A percentile compares a stretch with the other conserved stretches of the same genome.
phyloP scores from a whole-genome alignment of 53 echinoderm and acorn worm genomes.

The Holothuria leucospilota region DNA sequence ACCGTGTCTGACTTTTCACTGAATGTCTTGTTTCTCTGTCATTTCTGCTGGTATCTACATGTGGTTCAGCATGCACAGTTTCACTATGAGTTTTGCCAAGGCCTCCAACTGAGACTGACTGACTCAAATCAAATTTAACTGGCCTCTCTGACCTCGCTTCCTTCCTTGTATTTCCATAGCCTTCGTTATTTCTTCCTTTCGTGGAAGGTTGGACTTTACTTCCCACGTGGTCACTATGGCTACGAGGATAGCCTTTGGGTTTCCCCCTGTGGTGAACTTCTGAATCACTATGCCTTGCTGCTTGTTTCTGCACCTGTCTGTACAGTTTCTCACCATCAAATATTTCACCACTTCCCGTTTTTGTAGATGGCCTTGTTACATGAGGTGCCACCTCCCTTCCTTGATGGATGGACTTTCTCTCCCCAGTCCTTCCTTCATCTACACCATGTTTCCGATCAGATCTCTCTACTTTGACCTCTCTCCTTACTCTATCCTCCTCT shows the following conservation, averaged over 20 bases:
- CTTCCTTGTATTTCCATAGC: conserved; percentile 14
- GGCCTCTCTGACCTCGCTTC: conserved; percentile 31
- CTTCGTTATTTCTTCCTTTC: conserved; percentile 21
- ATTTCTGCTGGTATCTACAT: no score
- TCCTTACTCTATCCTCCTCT: not conserved
- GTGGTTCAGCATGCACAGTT: no score
- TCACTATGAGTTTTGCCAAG: not conserved
- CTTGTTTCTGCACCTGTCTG: conserved; percentile 18
- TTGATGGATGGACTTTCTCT: not conserved
- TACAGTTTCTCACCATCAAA: conserved; percentile 30
- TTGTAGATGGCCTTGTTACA: not conserved
- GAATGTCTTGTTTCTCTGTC: no score
- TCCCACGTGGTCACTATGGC: conserved; percentile 29
- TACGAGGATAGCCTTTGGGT: conserved; percentile 20
- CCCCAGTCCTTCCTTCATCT: not conserved
- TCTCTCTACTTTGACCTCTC: not conserved
- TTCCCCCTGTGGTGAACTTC: conserved; percentile 17
- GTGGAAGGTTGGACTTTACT: conserved; percentile 1
- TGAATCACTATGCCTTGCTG: not conserved
- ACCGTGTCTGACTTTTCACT: no score
- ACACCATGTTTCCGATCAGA: not conserved
- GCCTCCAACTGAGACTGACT: conserved; percentile 16
- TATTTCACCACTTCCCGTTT: not conserved
- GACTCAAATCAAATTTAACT: conserved; percentile 18
- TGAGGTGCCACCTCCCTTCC: not conserved